These are phyloP conservation scores for Pandemis cinnamomeana DNA, from an alignment of 2,888 invertebrate genomes.

Conservation along the genomic window DNA sequence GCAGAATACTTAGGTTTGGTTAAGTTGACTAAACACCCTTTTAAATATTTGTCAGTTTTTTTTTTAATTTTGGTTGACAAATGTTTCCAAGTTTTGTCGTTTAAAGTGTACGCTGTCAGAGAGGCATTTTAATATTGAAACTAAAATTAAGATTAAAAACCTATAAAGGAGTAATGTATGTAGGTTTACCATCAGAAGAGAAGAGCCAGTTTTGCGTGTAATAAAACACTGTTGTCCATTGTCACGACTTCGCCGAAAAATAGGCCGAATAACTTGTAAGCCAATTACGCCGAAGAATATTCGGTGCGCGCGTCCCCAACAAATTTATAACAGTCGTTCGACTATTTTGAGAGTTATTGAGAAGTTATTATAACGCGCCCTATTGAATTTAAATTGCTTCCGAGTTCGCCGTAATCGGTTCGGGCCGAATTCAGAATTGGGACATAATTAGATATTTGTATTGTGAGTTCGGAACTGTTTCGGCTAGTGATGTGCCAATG, in stretches of 20 bases:
- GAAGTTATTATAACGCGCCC: slow-evolving; percentile 40
- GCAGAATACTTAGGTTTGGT: too few species aligned
- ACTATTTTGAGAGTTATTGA: slow-evolving; percentile 42
- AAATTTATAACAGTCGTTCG: slow-evolving; percentile 34
- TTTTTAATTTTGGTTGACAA: too few species aligned
- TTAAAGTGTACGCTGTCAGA: too few species aligned
- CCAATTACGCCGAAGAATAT: neutral
- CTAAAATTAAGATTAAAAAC: too few species aligned
- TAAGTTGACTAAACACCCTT: too few species aligned
- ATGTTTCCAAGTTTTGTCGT: too few species aligned
- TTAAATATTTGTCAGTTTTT: too few species aligned
- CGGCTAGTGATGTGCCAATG: neutral
- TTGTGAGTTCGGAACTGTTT: slow-evolving; percentile 3
- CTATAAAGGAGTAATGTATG: too few species aligned
- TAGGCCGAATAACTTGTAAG: neutral
- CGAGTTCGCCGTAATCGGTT: slow-evolving; percentile 32
- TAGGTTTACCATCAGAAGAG: too few species aligned
- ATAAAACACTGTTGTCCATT: too few species aligned
- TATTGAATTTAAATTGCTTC: slow-evolving; percentile 41
- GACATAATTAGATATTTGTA: slow-evolving; percentile 22
- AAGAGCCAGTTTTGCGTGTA: too few species aligned
- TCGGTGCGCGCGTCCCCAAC: slow-evolving; percentile 1
- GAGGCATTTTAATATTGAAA: too few species aligned
- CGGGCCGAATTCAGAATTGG: slow-evolving; percentile 13
- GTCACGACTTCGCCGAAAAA: neutral